Conservation (phyloP, 2,113 vertebrate species). For the Phrynocephalus versicolor region DNA sequence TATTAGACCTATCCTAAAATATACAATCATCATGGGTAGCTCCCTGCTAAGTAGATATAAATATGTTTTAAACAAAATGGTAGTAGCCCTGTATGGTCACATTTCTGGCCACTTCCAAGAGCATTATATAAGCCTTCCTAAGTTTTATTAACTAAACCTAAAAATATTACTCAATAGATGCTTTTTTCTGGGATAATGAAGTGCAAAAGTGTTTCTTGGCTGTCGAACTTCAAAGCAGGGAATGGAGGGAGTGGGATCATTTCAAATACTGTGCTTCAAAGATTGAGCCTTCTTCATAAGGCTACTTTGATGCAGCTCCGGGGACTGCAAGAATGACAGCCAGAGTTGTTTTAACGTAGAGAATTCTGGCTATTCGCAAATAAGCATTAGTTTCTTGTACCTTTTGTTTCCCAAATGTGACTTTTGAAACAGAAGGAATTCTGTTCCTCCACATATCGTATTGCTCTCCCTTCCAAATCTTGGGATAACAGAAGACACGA, state of each 20-base stretch:
- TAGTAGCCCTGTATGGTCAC: not conserved
- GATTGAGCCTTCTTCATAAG: not conserved
- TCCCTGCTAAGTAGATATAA: not conserved
- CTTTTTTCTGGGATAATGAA: rapidly evolving
- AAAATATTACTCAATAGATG: rapidly evolving
- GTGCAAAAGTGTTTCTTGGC: rapidly evolving
- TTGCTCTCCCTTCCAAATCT: not conserved
- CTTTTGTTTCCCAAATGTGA: rapidly evolving
- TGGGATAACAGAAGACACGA: rapidly evolving
- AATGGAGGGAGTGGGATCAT: not conserved
- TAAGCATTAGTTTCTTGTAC: not conserved
- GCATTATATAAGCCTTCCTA: rapidly evolving
- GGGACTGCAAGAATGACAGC: too few relatives aligned
- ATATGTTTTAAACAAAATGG: too few relatives aligned
- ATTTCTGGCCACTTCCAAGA: not conserved
- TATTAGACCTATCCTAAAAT: not conserved
- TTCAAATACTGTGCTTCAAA: not conserved
- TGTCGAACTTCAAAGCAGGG: not conserved
- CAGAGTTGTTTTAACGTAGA: not conserved
- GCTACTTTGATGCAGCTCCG: not conserved
- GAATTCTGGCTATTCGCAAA: not conserved
- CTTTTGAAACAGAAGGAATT: not conserved
- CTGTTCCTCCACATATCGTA: not conserved
- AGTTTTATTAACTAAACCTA: rapidly evolving
- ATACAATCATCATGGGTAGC: not conserved